Evolutionary conservation across 2,888 invertebrate species (phyloP).

Genomic region (Agonopterix alstromeriana): DNA sequence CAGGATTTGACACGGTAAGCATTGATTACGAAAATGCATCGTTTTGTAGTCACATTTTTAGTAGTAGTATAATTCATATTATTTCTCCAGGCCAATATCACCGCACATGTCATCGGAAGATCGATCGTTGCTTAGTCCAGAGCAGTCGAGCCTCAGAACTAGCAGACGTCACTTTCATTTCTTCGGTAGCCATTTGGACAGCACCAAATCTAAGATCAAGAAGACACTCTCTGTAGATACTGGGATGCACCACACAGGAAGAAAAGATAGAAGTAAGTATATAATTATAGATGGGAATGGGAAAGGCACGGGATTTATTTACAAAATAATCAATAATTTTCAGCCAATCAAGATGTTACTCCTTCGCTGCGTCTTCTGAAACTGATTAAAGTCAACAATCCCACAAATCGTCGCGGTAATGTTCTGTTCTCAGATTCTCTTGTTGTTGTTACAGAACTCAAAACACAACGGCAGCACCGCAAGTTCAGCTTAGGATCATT

Average conservation of each 20-base stretch:
- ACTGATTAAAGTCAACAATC: neutral
- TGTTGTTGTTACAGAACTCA: constrained; percentile 3
- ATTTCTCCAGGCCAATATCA: constrained; percentile 53
- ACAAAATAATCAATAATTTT: too few relatives aligned
- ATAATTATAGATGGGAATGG: too few relatives aligned
- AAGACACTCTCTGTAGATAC: constrained; percentile 71
- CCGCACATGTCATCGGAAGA: constrained; percentile 65
- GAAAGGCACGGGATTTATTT: too few relatives aligned
- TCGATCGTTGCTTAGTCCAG: constrained; percentile 63
- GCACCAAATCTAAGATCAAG: constrained; percentile 64
- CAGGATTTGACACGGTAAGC: constrained; percentile 77
- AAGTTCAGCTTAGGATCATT: constrained; percentile 70
- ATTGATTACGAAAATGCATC: too few relatives aligned
- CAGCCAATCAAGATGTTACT: too few relatives aligned
- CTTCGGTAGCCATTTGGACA: constrained; percentile 65
- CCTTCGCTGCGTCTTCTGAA: neutral
- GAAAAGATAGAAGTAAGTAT: constrained; percentile 50
- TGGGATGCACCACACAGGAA: constrained; percentile 72
- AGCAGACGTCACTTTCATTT: constrained; percentile 48
- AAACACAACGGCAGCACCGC: constrained; percentile 44
- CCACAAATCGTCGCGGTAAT: neutral
- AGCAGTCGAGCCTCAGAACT: constrained; percentile 54
- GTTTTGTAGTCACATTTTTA: too few relatives aligned
- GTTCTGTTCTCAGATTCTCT: neutral
- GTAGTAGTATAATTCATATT: neutral